Evolutionary conservation across 2,113 vertebrate genomes (phyloP).

Genomic region (Meriones unguiculatus): DNA sequence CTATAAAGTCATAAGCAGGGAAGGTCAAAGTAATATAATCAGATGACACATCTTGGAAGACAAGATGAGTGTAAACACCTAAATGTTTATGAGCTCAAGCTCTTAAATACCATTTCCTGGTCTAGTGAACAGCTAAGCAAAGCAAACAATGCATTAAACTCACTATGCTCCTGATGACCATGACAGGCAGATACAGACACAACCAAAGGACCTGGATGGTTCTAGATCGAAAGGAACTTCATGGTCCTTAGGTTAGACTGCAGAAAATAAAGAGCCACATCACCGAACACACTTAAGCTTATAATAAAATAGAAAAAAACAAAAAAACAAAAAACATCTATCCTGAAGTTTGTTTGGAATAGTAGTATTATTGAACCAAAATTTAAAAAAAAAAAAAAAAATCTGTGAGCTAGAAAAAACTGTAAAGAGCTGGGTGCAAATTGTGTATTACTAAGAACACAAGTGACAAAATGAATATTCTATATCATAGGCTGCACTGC

Average conservation of each 20-base stretch:
- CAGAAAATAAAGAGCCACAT: neutral
- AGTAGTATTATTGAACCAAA: neutral
- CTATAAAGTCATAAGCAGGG: neutral
- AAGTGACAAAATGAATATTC: neutral
- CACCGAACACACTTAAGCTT: neutral
- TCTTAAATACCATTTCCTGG: neutral
- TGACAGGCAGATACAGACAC: neutral
- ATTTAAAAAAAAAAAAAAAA: neutral
- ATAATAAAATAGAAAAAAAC: conserved; percentile 47
- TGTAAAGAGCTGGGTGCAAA: neutral
- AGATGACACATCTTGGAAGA: neutral
- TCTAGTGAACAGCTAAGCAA: neutral
- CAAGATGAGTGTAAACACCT: conserved; percentile 23
- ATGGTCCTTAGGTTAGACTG: neutral
- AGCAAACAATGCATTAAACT: neutral
- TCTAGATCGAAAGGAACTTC: neutral
- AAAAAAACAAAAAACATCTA: conserved; percentile 46
- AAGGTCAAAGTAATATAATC: neutral
- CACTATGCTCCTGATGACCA: neutral
- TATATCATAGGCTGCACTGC: neutral
- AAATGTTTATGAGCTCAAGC: neutral
- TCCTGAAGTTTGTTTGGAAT: conserved; percentile 26
- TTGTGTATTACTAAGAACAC: neutral
- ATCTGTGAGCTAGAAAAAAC: neutral
- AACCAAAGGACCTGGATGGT: conserved; percentile 2